Base-by-base conservation (phyloP, 2,888 invertebrate genomes). In the Capitulum mitella region DNA sequence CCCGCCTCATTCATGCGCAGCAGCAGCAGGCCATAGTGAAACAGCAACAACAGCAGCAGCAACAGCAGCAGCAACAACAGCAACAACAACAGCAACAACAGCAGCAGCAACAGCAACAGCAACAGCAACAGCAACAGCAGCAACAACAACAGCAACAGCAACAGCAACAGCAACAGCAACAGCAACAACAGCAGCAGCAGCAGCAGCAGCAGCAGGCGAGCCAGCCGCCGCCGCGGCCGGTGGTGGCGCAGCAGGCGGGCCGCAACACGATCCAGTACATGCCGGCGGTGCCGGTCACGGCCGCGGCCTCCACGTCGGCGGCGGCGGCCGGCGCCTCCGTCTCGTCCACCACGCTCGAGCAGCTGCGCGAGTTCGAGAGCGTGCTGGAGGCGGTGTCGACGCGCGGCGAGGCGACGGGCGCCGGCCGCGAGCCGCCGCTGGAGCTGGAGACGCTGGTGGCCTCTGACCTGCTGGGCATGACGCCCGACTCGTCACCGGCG, bases 341-440 rank as follows among this genome's bases (percentile, higher is more conserved):
- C 83, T 92, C 92, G 84, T 91, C 92, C 0, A 92, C 92, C 0
- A 92, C 92, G 0, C 85, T 92, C 78, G 92, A 93, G 85, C 93
- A 93, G 83, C 85, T 93, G 16, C 86, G 92, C 79, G 93, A 93
- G 84, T 93, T 93, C 83, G 93, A 93, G 84, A 91, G 92, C 86
- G 92, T 93, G 0, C 87, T 93, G 80, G 92, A 93, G 83, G 92
- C 92, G 86, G 92, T 93, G 0, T 82, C 83, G 8, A 84, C 84
- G 48, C 81, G 81, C 64, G 80, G 77, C 3, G 80, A 78, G 64
- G 78, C 79, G n/a, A 80, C 77, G 70, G 78, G 78, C 26, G 79
- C 80, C 61, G 79, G 76, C 75, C 80, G 77, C 70, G 75, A 61
- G 6, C 32, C 75, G 26, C 51, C 81, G 1, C 79, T 76, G 26